Evolutionary conservation across 2,797 vertebrate genomes (phyloP).

Genomic region (Myotis myotis): DNA sequence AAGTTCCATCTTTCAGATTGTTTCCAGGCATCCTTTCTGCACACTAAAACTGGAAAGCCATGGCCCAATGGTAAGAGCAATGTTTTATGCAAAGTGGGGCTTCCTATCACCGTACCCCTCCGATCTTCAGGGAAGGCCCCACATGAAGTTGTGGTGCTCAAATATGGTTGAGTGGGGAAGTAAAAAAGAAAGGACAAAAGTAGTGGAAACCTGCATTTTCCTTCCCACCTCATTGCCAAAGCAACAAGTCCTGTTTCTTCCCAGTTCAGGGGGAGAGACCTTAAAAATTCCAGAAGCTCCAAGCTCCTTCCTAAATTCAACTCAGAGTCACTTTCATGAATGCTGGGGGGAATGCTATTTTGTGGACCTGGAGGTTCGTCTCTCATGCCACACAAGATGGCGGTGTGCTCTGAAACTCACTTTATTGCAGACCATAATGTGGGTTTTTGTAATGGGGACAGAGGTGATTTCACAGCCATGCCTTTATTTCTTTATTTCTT

Average conservation of each 20-base stretch:
- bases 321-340: not conserved
- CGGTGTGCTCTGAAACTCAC: not conserved
- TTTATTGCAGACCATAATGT: not conserved
- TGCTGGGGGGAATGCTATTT: not conserved
- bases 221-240: not conserved
- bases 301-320: constrained; percentile 3
- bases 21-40: not conserved
- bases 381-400: not conserved
- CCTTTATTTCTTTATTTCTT: not conserved
- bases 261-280: not conserved
- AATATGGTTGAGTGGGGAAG: not conserved
- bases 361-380: not conserved
- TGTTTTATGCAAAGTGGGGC: not conserved
- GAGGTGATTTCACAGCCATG: not conserved
- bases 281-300: not conserved
- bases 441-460: not conserved
- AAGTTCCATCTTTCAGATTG: not conserved
- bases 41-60: not conserved
- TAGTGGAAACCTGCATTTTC: not conserved
- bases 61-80: not conserved
- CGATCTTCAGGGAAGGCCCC: not conserved
- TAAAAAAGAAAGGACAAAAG: not conserved
- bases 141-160: not conserved
- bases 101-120: not conserved
- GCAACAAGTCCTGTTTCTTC: not conserved